phyloP scores from a whole-genome alignment of 30 jellyfish, hydroid and myxozoan genomes.

The Aurelia aurita complex sp. Pacific region DNA sequence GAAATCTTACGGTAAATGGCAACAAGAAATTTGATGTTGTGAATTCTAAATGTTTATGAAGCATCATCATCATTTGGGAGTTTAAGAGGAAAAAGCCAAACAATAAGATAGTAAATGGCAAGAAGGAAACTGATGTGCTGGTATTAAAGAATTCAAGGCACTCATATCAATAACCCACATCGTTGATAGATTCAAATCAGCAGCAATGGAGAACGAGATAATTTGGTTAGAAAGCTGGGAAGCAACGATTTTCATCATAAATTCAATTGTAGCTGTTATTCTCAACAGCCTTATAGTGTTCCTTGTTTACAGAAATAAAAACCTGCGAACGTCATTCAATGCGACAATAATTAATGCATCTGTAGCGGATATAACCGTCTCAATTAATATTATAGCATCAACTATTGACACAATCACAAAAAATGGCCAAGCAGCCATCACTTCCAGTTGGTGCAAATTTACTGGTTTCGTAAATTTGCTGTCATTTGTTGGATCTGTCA shows the following conservation, averaged over 20 bases:
- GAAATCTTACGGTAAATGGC: no score
- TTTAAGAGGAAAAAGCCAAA: no score
- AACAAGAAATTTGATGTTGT: no score
- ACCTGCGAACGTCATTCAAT: conserved; percentile 68
- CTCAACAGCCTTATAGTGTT: conserved; percentile 36
- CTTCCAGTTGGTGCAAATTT: conserved; percentile 20
- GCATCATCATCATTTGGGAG: no score
- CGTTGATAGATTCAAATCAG: neutral
- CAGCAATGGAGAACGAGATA: neutral
- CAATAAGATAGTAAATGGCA: no score
- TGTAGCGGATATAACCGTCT: conserved; percentile 64
- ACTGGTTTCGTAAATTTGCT: conserved; percentile 69
- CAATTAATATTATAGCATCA: conserved; percentile 41
- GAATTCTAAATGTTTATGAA: no score
- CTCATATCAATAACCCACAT: no score
- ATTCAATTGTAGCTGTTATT: conserved; percentile 21
- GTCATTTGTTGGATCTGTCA: conserved; percentile 74
- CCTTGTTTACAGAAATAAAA: conserved; percentile 26
- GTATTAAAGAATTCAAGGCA: no score
- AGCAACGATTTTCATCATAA: conserved; percentile 43
- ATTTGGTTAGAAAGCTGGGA: conserved; percentile 27
- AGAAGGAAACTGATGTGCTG: no score
- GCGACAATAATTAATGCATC: conserved; percentile 52
- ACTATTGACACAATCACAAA: neutral
- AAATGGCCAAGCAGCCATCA: neutral